Percentiles rank a stretch among this genome's conserved stretches.
Conservation (phyloP, 2,113 vertebrate species). For the Microcebus lehilahytsara region DNA sequence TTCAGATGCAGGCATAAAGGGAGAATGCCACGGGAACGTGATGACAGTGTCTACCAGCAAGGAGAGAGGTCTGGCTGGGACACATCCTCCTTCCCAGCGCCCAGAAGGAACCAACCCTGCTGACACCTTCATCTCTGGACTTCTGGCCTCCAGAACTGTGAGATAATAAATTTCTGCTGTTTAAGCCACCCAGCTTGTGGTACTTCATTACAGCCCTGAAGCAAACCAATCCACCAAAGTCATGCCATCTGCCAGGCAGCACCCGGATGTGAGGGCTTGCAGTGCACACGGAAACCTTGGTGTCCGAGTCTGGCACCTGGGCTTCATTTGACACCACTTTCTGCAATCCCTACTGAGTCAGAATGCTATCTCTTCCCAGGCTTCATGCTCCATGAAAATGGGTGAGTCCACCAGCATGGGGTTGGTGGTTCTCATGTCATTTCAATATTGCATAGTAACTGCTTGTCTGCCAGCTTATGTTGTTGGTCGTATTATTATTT, state of each 20-base stretch:
- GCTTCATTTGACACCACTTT: not conserved
- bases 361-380: not conserved
- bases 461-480: not conserved
- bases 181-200: not conserved
- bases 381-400: not conserved
- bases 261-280: not conserved
- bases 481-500: not conserved
- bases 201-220: not conserved
- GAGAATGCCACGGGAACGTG: not conserved
- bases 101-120: not conserved
- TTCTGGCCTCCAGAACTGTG: not conserved
- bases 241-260: not conserved
- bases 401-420: not conserved
- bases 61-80: not conserved
- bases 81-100: not conserved
- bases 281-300: not conserved
- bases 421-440: not conserved
- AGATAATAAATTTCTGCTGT: not conserved
- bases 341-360: too few relatives aligned
- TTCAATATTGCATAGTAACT: not conserved
- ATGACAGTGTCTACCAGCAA: not conserved
- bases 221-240: not conserved
- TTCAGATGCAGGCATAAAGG: not conserved
- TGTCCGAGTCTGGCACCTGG: not conserved
- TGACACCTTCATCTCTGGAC: not conserved